phyloP scores from a whole-genome alignment of 1,140 invertebrate species.

The Drosophila punjabiensis region DNA sequence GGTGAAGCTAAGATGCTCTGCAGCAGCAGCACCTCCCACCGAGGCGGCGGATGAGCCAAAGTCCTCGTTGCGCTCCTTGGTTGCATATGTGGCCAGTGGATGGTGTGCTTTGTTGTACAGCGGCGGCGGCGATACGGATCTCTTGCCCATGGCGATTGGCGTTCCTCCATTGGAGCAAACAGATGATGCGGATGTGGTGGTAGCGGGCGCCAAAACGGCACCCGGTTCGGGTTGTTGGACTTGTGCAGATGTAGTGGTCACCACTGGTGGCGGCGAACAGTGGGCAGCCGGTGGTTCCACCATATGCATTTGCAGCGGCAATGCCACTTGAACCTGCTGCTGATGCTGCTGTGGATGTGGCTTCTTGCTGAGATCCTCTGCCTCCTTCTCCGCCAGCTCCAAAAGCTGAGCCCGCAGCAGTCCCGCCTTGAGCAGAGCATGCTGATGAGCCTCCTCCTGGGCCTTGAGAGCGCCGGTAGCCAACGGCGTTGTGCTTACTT shows the following conservation, averaged over 20 bases:
- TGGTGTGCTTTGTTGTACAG: slow-evolving; percentile 82
- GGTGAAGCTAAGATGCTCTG: slow-evolving; percentile 77
- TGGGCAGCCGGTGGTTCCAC: slow-evolving; percentile 52
- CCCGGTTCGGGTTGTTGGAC: slow-evolving; percentile 38
- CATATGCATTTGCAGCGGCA: slow-evolving; percentile 26
- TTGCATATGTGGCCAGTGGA: slow-evolving; percentile 63
- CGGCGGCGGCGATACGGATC: slow-evolving; percentile 79
- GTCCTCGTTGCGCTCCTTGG: slow-evolving; percentile 62
- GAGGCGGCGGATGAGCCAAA: slow-evolving; percentile 18
- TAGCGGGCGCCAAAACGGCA: slow-evolving; percentile 64
- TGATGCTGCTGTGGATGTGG: slow-evolving; percentile 30
- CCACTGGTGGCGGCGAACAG: slow-evolving; percentile 65
- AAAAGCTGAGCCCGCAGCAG: slow-evolving; percentile 63
- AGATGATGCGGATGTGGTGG: slow-evolving; percentile 65
- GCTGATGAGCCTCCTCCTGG: slow-evolving; percentile 70
- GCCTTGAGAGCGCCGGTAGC: slow-evolving; percentile 64
- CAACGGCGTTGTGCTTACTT: slow-evolving; percentile 68
- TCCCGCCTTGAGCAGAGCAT: slow-evolving; percentile 66
- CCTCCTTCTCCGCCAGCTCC: slow-evolving; percentile 70
- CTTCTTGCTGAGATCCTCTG: slow-evolving; percentile 79
- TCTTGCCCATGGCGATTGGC: slow-evolving; percentile 50
- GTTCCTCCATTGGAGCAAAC: slow-evolving; percentile 41
- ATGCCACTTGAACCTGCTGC: slow-evolving; percentile 4
- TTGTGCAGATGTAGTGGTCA: slow-evolving; percentile 58
- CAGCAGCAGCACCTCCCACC: slow-evolving; percentile 4